phyloP scores from a whole-genome alignment of 2,113 vertebrate species.

The Planiliza haematocheilus region DNA sequence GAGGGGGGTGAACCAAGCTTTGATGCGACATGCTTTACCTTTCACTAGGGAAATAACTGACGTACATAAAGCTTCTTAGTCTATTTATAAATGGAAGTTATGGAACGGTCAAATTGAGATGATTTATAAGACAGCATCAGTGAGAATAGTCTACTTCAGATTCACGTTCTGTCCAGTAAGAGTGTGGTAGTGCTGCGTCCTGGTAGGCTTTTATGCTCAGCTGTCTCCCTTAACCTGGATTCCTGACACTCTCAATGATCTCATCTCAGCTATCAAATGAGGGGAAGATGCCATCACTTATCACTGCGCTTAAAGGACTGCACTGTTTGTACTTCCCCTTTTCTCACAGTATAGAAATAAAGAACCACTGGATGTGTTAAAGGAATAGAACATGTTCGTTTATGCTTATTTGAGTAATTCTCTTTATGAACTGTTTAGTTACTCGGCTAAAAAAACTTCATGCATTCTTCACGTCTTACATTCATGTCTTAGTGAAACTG shows the following conservation, averaged over 20 bases:
- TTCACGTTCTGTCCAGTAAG: constrained; percentile 20
- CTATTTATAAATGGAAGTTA: constrained; percentile 4
- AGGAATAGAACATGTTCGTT: neutral
- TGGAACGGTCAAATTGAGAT: constrained; percentile 16
- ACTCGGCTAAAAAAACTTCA: too few relatives aligned
- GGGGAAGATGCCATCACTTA: neutral
- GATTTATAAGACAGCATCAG: constrained; percentile 18
- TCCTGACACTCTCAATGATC: constrained; percentile 4
- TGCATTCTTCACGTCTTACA: too few relatives aligned
- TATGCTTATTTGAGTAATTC: constrained; percentile 1
- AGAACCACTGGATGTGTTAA: neutral
- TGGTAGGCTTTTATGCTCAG: neutral
- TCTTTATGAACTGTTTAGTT: neutral
- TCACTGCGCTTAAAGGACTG: neutral
- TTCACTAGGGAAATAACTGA: neutral
- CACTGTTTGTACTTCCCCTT: neutral
- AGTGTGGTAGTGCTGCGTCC: neutral
- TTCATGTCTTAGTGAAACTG: too few relatives aligned
- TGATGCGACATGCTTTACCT: constrained; percentile 1
- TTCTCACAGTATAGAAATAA: neutral
- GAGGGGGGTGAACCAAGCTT: constrained; percentile 3
- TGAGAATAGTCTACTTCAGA: constrained; percentile 10
- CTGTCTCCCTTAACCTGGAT: neutral
- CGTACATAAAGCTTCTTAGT: neutral
- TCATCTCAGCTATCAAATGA: constrained; percentile 16